Conservation (phyloP, 2,888 invertebrate species). For the Physocephala rufipes region DNA sequence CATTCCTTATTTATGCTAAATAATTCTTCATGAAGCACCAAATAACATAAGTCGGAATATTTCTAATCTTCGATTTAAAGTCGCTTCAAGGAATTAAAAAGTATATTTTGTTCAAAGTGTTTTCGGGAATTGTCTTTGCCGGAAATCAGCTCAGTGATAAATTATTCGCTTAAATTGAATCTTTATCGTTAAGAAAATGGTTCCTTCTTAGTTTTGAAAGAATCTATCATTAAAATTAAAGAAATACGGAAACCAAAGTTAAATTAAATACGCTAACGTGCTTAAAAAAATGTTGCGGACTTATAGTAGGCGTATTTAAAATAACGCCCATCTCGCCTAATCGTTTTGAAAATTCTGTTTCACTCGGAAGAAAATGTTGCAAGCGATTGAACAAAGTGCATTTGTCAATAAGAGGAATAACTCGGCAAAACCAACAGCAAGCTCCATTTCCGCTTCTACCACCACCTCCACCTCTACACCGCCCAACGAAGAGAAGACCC, state of each 20-base stretch:
- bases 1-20: no score
- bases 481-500: constrained; percentile 66
- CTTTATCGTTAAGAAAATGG: no score
- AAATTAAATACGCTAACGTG: neutral
- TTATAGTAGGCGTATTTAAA: constrained; percentile 25
- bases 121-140: no score
- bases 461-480: constrained; percentile 39
- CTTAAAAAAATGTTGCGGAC: constrained; percentile 9
- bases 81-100: no score
- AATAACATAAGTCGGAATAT: no score
- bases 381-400: constrained; percentile 48
- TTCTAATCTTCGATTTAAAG: no score
- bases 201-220: neutral
- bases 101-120: no score
- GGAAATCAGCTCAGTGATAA: no score
- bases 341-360: constrained; percentile 13
- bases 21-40: no score
- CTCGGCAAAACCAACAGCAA: neutral
- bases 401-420: constrained; percentile 42
- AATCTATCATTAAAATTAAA: neutral
- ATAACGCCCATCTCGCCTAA: constrained; percentile 28
- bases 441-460: no score
- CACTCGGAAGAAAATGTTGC: constrained; percentile 52
- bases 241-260: neutral
- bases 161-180: no score